A percentile compares a stretch with the other conserved stretches of the same genome.
Conservation (phyloP, 1,140 invertebrate genomes). For the Temnothorax longispinosus region DNA sequence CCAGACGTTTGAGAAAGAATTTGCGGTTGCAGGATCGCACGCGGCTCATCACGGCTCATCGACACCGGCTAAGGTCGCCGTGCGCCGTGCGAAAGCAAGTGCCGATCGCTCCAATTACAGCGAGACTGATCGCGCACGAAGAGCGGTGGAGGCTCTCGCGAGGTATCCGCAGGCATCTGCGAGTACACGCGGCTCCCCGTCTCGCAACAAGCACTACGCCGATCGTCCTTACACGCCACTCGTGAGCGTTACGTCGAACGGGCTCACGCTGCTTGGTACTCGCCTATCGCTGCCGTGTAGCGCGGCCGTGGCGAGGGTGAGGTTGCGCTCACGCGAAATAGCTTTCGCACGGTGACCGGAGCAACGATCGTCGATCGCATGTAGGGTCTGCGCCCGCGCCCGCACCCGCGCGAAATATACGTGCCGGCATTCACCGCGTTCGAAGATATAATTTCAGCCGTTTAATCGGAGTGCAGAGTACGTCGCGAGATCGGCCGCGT, state of each 20-base stretch:
- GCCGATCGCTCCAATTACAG: slow-evolving; percentile 81
- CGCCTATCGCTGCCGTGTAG: slow-evolving; percentile 58
- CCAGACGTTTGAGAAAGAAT: background rate
- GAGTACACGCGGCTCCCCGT: slow-evolving; percentile 52
- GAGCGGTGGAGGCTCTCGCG: slow-evolving; percentile 61
- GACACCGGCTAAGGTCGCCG: slow-evolving; percentile 52
- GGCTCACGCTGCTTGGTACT: slow-evolving; percentile 65
- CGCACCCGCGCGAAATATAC: slow-evolving; percentile 46
- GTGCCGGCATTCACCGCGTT: slow-evolving; percentile 31
- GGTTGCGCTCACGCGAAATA: slow-evolving; percentile 60
- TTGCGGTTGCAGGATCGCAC: slow-evolving; percentile 68
- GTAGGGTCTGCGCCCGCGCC: background rate
- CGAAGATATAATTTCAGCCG: slow-evolving; percentile 54
- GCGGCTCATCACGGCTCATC: slow-evolving; percentile 57
- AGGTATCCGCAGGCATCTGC: slow-evolving; percentile 64
- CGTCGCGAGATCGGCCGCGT: slow-evolving; percentile 44
- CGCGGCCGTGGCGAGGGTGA: slow-evolving; percentile 45
- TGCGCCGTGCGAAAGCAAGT: slow-evolving; percentile 80
- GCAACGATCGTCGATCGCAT: slow-evolving; percentile 54
- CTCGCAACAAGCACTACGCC: slow-evolving; percentile 64
- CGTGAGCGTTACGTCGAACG: slow-evolving; percentile 61
- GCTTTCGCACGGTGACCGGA: slow-evolving; percentile 61
- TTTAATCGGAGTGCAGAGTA: slow-evolving; percentile 36
- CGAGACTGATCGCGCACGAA: slow-evolving; percentile 60
- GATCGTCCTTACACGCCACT: slow-evolving; percentile 63